Evolutionary conservation across 2,888 invertebrate species (phyloP), one percentile per base, ranked within the genome.

Genomic region (Heterodera filipjevi): DNA sequence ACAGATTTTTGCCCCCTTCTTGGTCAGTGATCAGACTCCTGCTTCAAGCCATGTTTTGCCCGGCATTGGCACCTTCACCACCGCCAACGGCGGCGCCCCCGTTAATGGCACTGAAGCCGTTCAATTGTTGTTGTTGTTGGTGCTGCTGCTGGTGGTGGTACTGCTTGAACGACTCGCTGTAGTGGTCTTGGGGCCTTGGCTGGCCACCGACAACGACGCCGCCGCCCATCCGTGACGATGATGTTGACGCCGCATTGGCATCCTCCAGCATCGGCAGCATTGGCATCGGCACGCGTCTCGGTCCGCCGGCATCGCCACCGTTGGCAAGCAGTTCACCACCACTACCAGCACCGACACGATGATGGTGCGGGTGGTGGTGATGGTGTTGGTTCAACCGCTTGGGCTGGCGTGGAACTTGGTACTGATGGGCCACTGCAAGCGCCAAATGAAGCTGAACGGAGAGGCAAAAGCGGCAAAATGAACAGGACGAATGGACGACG

Each of bases 371-470:
- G 6, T 49, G 64, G 27, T 75, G 59, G 46, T 44, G 76, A 68
- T 32, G 77, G 35, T n/a, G n/a, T n/a, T n/a, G n/a, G n/a, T n/a
- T n/a, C n/a, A 46, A 78, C 46, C 35, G 78, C n/a, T 44, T 46
- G 30, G 35, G 46, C 30, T 46, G 19, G 77, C 80, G 77, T 22
- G 46, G 46, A 12, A 19, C 6, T 77, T 72, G 71, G 85, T 84
- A 83, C 70, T 82, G 82, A 72, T 87, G 87, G 12, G 86, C 87
- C 77, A 86, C 80, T 27, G 85, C 84, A 71, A 88, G 78, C 59
- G 86, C 87, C 77, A 84, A 82, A 80, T 88, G 87, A 64, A 88
- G 84, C 87, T 88, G 83, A 66, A 87, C 76, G 44, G 30, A 71
- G 44, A 64, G 64, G 32, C 30, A 64, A 59, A 75, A 64, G 32